Evolutionary conservation across 2,888 invertebrate genomes (phyloP), one percentile per base, ranked within the genome.

Genomic region (Bombylius major): DNA sequence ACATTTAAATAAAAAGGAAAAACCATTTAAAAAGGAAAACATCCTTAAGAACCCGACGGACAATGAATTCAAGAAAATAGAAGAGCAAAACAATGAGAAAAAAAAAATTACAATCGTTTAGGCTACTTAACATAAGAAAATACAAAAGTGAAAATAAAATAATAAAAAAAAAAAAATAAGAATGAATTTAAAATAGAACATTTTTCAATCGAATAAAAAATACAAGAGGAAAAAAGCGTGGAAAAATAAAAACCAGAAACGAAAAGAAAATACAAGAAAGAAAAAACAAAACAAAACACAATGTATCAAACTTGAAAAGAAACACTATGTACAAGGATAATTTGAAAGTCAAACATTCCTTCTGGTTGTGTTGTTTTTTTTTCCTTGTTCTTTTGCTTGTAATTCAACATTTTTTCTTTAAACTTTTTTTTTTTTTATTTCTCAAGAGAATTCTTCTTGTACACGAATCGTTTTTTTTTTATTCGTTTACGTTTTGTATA

Each of bases 331-430:
- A 46, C 33, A 59, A 58, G 58, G 60, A 63, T 62, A 62, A 63
- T 64, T 63, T 62, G 58, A 61, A 62, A 63, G 63, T 62, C 64
- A 63, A 64, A 62, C 62, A 62, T 62, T 62, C 60, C 55, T 47
- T 54, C 51, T 56, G 54, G 54, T 58, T 51, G 45, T 54, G 54
- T 50, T 57, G 55, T 53, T 58, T 58, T 58, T 48, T 9, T 39
- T 47, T 54, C n/a, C 45, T 51, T 54, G n/a, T 44, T 54, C 50
- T 53, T 55, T 31, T 54, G 33, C 6, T 11, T 53, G 48, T 34
- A 53, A 58, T 55, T 55, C 55, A 50, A 55, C 55, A 50, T 48
- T 48, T 52, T 50, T 49, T 51, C 46, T 47, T 23, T 47, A 23
- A 7, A 12, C 1, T 13, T 36, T 50, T 54, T 50, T 54, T 55